Base-by-base conservation (phyloP, 2,888 invertebrate genomes). In the Malthinus seriepunctatus region DNA sequence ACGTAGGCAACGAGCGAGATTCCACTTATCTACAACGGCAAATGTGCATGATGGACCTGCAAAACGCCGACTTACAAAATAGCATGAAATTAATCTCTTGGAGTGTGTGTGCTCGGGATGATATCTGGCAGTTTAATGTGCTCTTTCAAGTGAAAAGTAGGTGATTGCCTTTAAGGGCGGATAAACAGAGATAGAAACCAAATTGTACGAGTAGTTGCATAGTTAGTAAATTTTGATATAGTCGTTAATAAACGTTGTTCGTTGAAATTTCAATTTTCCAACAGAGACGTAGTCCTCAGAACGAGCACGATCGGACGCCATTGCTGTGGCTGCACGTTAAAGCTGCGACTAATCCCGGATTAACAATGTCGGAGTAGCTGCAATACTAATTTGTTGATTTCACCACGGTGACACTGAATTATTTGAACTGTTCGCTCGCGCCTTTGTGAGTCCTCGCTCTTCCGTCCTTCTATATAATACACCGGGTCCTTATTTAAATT, bases 321-420 rank as follows among this genome's bases (percentile, higher is more conserved):
- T 73, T 69, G 71, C 73, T 74, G 75, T 69, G 74, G 71, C 73
- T 73, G 73, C 71, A 72, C 71, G 71, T 71, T 76, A 75, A 76
- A 77, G 73, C 75, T 73, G 66, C 68, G 73, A 74, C 72, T 79
- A 78, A 79, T 78, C 78, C 74, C 46, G 73, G 78, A 78, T 79
- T 78, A 78, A 73, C 74, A 71, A 75, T 78, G 78, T 78, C 74
- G 75, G 76, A 76, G 74, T 76, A 76, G 75, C 75, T 76, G 74
- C 76, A 78, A 77, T 78, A 79, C 78, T 78, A 79, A 79, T 79
- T 79, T 78, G 79, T 78, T 78, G 78, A 78, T 78, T 79, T 77
- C 76, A 70, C 73, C 72, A 74, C 72, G 74, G 74, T 73, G 79
- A 79, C 79, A 77, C 72, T 78, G 78, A 79, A 73, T 78, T 78